Conservation (phyloP, 2,797 vertebrate genomes). For the Myotis findleyi region DNA sequence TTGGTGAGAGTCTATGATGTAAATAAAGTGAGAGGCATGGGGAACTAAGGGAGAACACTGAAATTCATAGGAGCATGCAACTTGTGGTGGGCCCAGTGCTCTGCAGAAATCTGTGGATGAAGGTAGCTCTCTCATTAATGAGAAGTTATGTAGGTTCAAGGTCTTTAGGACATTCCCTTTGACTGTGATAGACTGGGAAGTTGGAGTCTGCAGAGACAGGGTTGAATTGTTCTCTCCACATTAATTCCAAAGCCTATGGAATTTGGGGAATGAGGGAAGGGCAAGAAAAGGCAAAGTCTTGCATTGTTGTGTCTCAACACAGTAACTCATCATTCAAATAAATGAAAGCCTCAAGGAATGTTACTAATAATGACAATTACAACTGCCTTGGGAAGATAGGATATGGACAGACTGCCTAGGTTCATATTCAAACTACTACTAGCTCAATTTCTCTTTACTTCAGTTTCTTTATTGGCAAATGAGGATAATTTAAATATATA, state of each 20-base stretch:
- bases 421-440: neutral
- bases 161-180: neutral
- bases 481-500: neutral
- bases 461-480: neutral
- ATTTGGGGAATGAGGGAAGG: neutral
- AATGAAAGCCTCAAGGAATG: neutral
- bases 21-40: neutral
- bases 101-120: neutral
- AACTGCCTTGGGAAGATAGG: neutral
- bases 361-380: slow-evolving; percentile 15
- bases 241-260: neutral
- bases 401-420: neutral
- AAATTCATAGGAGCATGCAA: neutral
- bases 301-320: neutral
- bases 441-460: slow-evolving; percentile 40
- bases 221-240: neutral
- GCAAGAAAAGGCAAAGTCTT: neutral
- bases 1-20: neutral
- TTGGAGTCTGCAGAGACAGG: neutral
- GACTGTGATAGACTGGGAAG: neutral
- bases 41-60: neutral
- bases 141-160: neutral
- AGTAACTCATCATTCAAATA: neutral
- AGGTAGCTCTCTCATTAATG: neutral
- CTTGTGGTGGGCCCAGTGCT: neutral